A percentile compares a stretch with the other conserved stretches of the same genome.
Conservation (phyloP, 2,113 vertebrate species). For the Acanthisitta chloris region DNA sequence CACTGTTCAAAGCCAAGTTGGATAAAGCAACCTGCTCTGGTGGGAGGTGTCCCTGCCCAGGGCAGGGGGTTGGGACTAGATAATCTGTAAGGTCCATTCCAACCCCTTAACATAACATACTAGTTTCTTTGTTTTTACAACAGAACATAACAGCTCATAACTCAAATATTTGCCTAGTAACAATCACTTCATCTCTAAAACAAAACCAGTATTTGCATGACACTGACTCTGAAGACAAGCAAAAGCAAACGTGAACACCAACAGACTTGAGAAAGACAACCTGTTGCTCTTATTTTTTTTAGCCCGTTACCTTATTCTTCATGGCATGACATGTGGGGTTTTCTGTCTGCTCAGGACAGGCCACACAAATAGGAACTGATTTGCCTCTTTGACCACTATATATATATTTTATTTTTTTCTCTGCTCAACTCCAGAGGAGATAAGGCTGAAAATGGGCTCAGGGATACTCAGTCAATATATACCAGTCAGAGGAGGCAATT, state of each 20-base stretch:
- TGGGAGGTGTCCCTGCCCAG: no score
- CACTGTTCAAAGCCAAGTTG: no score
- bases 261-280: neutral
- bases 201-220: neutral
- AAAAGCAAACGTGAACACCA: neutral
- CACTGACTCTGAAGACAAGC: neutral
- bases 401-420: no score
- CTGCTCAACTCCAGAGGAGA: neutral
- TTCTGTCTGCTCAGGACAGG: neutral
- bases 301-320: neutral
- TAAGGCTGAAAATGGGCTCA: neutral
- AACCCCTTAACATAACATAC: no score
- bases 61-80: no score
- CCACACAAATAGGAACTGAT: neutral
- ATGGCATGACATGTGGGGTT: neutral
- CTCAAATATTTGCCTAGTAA: neutral
- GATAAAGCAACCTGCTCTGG: no score
- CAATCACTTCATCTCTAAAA: neutral
- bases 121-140: neutral
- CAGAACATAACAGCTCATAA: neutral
- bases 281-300: neutral
- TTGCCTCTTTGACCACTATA: neutral
- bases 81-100: no score
- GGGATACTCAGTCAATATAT: neutral
- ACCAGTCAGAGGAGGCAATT: neutral